These are phyloP conservation scores for Acipenser oxyrinchus DNA, from an alignment of 2,797 vertebrate genomes.

Conservation along the genomic window DNA sequence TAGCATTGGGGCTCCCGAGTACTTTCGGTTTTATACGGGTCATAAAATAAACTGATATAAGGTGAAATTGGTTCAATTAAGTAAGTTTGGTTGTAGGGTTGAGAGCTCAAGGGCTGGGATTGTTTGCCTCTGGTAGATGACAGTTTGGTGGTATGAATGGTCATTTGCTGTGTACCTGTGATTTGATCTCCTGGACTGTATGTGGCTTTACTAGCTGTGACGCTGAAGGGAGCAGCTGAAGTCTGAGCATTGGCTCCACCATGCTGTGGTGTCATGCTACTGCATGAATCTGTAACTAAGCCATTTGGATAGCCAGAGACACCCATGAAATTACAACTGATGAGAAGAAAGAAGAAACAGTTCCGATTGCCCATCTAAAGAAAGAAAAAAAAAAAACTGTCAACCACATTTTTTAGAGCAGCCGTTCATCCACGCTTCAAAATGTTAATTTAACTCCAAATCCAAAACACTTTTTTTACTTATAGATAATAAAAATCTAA, in stretches of 20 bases:
- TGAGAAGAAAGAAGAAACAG: constrained; percentile 1
- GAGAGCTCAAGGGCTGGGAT: too few species aligned
- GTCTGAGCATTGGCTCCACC: constrained; percentile 17
- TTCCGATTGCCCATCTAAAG: constrained; percentile 14
- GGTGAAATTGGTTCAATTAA: too few species aligned
- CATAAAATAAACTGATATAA: too few species aligned
- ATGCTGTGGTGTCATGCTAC: constrained; percentile 13
- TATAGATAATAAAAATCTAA: too few species aligned
- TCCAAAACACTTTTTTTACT: too few species aligned
- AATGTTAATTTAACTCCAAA: too few species aligned
- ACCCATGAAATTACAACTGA: neutral
- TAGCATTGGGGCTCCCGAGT: neutral
- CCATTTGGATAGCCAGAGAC: constrained; percentile 18
- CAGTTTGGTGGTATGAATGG: neutral
- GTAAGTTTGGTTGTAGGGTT: too few species aligned
- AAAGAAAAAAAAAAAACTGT: neutral
- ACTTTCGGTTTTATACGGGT: too few species aligned
- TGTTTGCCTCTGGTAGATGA: too few species aligned
- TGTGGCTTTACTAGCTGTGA: constrained; percentile 26
- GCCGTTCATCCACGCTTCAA: too few species aligned
- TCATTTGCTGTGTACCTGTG: constrained; percentile 24
- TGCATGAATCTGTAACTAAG: neutral
- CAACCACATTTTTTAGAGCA: too few species aligned
- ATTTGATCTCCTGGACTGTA: constrained; percentile 29
- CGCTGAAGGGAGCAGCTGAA: constrained; percentile 28